These are phyloP conservation scores for Microctonus hyperodae DNA, from an alignment of 2,888 invertebrate genomes.

Conservation along the genomic window DNA sequence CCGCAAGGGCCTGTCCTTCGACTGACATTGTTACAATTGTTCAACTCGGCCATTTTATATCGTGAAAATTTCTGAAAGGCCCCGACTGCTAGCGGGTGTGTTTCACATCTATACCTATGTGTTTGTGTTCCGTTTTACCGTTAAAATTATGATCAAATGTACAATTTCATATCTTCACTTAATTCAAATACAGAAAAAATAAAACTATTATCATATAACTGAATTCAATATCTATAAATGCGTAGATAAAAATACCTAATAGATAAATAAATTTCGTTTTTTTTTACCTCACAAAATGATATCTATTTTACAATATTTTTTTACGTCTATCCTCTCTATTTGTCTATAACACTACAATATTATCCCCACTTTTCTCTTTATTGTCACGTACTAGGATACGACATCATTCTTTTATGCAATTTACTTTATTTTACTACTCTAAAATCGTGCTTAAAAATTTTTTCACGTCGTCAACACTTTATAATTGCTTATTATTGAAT, in stretches of 20 bases:
- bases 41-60: constrained; percentile 33
- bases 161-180: neutral
- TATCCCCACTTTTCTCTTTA: constrained; percentile 25
- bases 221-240: neutral
- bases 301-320: neutral
- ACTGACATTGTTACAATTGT: constrained; percentile 31
- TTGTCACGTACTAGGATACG: constrained; percentile 31
- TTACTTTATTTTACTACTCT: constrained; percentile 22
- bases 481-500: neutral
- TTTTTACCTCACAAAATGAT: neutral
- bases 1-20: constrained; percentile 12
- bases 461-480: too few relatives aligned
- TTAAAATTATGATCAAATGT: neutral
- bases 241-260: neutral
- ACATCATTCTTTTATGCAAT: constrained; percentile 25
- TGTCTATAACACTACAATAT: constrained; percentile 10
- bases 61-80: constrained; percentile 29
- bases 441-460: too few relatives aligned
- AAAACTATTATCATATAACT: neutral
- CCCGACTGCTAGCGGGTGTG: constrained; percentile 17
- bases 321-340: constrained; percentile 5
- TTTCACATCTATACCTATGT: neutral
- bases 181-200: neutral
- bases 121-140: neutral
- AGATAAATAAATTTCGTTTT: neutral